phyloP scores from a whole-genome alignment of 2,888 invertebrate genomes.

The Chironomus tentans region DNA sequence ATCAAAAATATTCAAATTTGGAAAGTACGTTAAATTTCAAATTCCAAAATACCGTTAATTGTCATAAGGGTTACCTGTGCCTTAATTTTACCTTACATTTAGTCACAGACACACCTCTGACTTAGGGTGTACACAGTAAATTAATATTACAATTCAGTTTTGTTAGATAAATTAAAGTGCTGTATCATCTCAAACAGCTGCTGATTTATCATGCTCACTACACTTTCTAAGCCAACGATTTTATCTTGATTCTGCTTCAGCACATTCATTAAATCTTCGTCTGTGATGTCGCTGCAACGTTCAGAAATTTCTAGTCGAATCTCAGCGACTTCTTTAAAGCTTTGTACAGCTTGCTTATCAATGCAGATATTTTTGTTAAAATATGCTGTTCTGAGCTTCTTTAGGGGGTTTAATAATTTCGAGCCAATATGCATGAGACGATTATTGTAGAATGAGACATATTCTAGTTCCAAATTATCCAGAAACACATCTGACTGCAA shows the following conservation, averaged over 20 bases:
- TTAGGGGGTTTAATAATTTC: neutral
- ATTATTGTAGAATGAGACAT: conserved; percentile 18
- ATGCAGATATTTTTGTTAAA: conserved; percentile 26
- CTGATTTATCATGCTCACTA: neutral
- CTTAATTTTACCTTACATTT: no score
- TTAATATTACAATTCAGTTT: neutral
- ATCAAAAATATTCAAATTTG: no score
- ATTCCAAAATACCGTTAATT: no score
- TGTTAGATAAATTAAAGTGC: neutral
- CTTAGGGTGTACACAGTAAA: no score
- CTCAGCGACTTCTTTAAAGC: conserved; percentile 2
- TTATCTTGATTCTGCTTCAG: neutral
- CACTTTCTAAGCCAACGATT: neutral
- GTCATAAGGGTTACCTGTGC: no score
- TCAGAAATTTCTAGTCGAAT: conserved; percentile 5
- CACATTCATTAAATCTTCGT: conserved; percentile 18
- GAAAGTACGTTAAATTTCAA: no score
- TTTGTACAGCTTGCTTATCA: conserved; percentile 14
- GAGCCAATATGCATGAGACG: conserved; percentile 15
- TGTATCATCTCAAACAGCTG: neutral
- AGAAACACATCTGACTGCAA: conserved; percentile 5
- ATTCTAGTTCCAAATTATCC: neutral
- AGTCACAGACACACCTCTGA: no score
- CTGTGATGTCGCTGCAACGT: conserved; percentile 16
- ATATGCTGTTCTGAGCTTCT: conserved; percentile 3